Conservation (phyloP, 1,140 invertebrate species). For the Neodiprion virginianus region DNA sequence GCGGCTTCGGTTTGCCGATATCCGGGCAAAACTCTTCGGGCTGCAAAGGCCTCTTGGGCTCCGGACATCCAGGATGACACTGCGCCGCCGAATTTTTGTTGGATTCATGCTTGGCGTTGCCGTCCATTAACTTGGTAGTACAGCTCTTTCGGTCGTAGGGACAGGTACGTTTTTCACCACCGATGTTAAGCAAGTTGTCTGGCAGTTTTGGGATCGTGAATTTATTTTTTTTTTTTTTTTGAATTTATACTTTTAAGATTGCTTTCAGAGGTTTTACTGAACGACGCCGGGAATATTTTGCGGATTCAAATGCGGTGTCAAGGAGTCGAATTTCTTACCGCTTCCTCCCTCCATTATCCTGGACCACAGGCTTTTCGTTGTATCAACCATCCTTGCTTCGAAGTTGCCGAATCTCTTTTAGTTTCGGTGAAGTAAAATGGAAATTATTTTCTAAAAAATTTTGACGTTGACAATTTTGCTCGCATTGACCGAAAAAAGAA, state of each 20-base stretch:
- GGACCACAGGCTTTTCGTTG: background rate
- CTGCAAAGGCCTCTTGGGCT: background rate
- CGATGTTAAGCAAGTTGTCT: background rate
- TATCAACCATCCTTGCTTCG: background rate
- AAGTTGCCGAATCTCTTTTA: too few relatives aligned
- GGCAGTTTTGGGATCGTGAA: background rate
- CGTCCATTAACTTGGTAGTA: background rate
- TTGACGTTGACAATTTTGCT: constrained; percentile 2
- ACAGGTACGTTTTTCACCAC: background rate
- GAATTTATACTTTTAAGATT: background rate
- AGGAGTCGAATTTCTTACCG: background rate
- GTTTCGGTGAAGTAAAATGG: background rate
- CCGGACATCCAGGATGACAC: background rate
- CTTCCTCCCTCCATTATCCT: background rate
- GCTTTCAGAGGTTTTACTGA: background rate
- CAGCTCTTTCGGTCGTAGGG: background rate
- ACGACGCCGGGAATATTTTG: background rate
- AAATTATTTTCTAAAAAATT: background rate
- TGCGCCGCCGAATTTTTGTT: background rate
- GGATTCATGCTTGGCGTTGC: background rate
- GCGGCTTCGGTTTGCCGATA: background rate
- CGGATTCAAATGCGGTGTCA: too few relatives aligned
- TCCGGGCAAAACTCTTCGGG: background rate
- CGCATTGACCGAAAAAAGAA: background rate
- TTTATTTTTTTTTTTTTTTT: too few relatives aligned